Evolutionary conservation across 64 coral and sea anemone species (phyloP).

Genomic region (Acropora yongei): DNA sequence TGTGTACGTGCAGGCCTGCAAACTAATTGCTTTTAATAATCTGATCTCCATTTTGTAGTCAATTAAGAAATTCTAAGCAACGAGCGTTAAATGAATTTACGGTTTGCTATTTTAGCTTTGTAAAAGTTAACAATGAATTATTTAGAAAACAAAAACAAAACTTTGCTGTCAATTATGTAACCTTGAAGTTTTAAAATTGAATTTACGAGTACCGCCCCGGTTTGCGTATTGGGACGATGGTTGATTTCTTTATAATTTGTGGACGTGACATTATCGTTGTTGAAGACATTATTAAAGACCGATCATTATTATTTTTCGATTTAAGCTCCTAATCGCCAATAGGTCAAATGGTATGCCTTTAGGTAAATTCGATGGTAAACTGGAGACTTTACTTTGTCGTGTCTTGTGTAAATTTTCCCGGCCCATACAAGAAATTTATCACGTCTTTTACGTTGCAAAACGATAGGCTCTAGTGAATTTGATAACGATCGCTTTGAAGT

Average conservation of each 20-base stretch:
- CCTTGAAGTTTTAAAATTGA: not conserved
- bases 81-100: not conserved
- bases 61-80: not conserved
- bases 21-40: not conserved
- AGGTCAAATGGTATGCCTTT: not conserved
- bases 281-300: conserved; percentile 22
- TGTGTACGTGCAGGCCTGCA: not conserved
- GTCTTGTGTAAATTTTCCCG: not conserved
- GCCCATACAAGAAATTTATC: no score
- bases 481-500: conserved; percentile 10
- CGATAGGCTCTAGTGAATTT: not conserved
- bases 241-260: conserved; percentile 31
- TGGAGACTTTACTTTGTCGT: not conserved
- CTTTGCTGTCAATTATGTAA: not conserved
- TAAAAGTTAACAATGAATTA: not conserved
- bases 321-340: not conserved
- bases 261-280: not conserved
- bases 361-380: not conserved
- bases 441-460: no score
- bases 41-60: not conserved
- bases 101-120: not conserved
- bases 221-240: not conserved
- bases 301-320: conserved; percentile 13
- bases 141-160: not conserved
- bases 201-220: not conserved